These are phyloP conservation scores for Macrobrachium nipponense DNA, from an alignment of 1,140 invertebrate species.

Conservation along the genomic window DNA sequence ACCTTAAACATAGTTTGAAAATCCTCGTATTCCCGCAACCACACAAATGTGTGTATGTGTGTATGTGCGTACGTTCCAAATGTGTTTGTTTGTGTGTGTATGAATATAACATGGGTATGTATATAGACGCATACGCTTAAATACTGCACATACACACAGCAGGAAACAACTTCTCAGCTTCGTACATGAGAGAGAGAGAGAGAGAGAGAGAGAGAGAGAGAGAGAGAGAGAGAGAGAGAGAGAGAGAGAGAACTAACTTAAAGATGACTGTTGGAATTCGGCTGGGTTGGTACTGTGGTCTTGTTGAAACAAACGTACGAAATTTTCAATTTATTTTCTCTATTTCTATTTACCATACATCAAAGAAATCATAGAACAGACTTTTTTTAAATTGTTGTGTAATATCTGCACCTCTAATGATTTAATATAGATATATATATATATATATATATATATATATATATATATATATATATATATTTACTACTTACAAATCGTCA, in stretches of 20 bases:
- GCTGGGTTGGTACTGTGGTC: no score
- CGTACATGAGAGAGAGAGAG: no score
- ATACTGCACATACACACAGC: neutral
- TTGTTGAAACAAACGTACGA: no score
- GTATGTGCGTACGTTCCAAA: neutral
- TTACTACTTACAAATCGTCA: neutral
- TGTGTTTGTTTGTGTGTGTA: neutral
- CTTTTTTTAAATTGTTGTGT: neutral
- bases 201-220: no score
- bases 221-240: no score
- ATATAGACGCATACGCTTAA: neutral
- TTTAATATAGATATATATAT: constrained; percentile 11
- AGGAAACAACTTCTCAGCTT: no score
- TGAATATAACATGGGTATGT: neutral
- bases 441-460: constrained; percentile 28
- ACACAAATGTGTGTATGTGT: constrained; percentile 3
- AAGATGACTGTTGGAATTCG: no score
- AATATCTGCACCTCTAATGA: neutral
- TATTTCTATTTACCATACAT: neutral
- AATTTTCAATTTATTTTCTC: no score
- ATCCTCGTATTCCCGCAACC: no score
- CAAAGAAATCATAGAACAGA: neutral
- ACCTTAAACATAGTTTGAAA: no score
- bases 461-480: constrained; percentile 24
- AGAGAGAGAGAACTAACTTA: no score